Evolutionary conservation across 2,888 invertebrate species (phyloP).

Genomic region (Torymus aiolomorphi): DNA sequence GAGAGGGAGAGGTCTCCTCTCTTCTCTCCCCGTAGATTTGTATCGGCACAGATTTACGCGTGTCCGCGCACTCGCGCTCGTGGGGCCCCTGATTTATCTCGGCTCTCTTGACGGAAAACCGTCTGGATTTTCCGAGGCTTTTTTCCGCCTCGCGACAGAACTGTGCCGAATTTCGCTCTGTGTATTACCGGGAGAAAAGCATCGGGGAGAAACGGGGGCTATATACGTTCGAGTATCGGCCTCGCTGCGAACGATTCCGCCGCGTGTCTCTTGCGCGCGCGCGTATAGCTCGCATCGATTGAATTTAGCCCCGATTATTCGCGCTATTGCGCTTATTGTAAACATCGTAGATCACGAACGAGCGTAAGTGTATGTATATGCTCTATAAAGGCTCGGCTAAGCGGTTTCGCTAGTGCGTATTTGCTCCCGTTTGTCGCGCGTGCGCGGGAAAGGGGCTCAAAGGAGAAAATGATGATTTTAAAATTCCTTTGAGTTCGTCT

Average conservation of each 20-base stretch:
- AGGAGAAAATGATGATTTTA: neutral
- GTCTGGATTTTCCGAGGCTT: slow-evolving; percentile 42
- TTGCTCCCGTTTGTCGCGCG: neutral
- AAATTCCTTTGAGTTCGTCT: too few species aligned
- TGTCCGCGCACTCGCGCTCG: slow-evolving; percentile 19
- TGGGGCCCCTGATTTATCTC: slow-evolving; percentile 55
- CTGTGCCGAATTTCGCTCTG: slow-evolving; percentile 44
- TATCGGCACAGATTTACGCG: slow-evolving; percentile 58
- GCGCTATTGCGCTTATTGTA: neutral
- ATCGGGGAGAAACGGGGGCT: neutral
- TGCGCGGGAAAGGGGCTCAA: neutral
- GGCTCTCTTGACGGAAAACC: slow-evolving; percentile 26
- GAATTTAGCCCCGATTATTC: slow-evolving; percentile 40
- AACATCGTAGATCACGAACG: too few species aligned
- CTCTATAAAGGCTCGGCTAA: too few species aligned
- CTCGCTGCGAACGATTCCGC: slow-evolving; percentile 8
- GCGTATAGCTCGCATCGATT: slow-evolving; percentile 32
- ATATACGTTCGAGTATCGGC: neutral
- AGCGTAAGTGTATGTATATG: too few species aligned
- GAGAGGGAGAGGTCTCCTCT: slow-evolving; percentile 9
- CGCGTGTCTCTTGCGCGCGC: neutral
- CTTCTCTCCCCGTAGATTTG: slow-evolving; percentile 48
- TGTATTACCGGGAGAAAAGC: neutral
- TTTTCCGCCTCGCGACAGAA: slow-evolving; percentile 32
- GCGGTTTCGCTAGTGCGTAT: too few species aligned